A percentile compares a stretch with the other conserved stretches of the same genome.
Evolutionary conservation across 2,888 invertebrate genomes (phyloP).

Genomic region (Diarsia dahlii): DNA sequence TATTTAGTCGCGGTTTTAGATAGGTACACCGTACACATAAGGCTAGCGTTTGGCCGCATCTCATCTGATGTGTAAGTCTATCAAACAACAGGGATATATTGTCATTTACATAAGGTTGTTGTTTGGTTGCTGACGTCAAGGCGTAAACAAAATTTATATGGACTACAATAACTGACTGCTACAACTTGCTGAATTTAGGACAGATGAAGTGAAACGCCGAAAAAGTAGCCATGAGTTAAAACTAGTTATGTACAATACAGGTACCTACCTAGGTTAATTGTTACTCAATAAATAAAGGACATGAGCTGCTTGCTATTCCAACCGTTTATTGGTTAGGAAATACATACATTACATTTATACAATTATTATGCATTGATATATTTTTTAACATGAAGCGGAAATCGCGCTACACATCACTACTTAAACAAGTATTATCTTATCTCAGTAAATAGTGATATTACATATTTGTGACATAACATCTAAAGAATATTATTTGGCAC

Average conservation of each 20-base stretch:
- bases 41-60: background rate
- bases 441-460: background rate
- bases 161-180: no score
- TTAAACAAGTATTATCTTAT: slow-evolving; percentile 8
- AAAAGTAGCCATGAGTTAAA: background rate
- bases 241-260: background rate
- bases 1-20: no score
- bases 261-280: background rate
- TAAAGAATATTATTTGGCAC: slow-evolving; percentile 42
- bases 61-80: no score
- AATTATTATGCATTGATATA: slow-evolving; percentile 23
- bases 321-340: slow-evolving; percentile 36
- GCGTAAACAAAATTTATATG: background rate
- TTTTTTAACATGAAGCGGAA: slow-evolving; percentile 22
- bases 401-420: slow-evolving; percentile 25
- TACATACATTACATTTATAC: slow-evolving; percentile 13
- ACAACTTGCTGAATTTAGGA: background rate
- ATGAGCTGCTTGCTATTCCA: slow-evolving; percentile 25
- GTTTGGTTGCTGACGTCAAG: background rate
- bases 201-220: background rate
- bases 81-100: no score
- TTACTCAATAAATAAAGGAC: slow-evolving; percentile 6
- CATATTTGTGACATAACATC: background rate
- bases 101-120: no score
- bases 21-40: no score